Evolutionary conservation across 2,888 invertebrate species (phyloP).

Genomic region (Aspidiotus rigidus): DNA sequence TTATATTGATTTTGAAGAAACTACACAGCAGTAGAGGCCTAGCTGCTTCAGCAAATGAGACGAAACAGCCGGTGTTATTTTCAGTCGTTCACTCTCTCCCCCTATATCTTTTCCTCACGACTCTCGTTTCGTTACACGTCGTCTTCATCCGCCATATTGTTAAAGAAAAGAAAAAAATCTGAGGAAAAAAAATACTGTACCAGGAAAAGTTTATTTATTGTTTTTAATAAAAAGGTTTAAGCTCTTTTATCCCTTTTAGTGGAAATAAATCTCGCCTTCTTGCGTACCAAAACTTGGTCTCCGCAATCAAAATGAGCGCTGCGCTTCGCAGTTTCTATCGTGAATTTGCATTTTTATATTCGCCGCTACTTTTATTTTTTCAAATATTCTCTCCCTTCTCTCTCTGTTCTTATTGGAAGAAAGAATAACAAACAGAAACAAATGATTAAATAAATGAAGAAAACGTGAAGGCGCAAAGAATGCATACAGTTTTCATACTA

Average conservation of each 20-base stretch:
- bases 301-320: slow-evolving; percentile 2
- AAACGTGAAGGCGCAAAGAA: too few species aligned
- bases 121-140: too few species aligned
- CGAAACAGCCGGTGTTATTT: too few species aligned
- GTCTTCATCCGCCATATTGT: background rate
- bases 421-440: background rate
- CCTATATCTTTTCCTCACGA: too few species aligned
- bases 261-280: slow-evolving; percentile 11
- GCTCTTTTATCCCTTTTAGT: slow-evolving; percentile 16
- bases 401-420: background rate
- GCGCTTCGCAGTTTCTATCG: background rate
- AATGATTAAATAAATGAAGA: too few species aligned
- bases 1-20: too few species aligned
- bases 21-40: too few species aligned
- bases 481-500: too few species aligned
- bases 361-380: background rate
- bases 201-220: slow-evolving; percentile 14
- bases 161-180: background rate
- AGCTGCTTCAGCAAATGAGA: too few species aligned
- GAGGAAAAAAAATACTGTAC: background rate
- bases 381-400: slow-evolving; percentile 1
- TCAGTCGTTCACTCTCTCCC: too few species aligned
- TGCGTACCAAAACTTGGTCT: background rate
- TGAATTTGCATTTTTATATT: slow-evolving; percentile 4
- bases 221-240: slow-evolving; percentile 19